Evolutionary conservation across 2,797 vertebrate species (phyloP).

Genomic region (Ibycter americanus): DNA sequence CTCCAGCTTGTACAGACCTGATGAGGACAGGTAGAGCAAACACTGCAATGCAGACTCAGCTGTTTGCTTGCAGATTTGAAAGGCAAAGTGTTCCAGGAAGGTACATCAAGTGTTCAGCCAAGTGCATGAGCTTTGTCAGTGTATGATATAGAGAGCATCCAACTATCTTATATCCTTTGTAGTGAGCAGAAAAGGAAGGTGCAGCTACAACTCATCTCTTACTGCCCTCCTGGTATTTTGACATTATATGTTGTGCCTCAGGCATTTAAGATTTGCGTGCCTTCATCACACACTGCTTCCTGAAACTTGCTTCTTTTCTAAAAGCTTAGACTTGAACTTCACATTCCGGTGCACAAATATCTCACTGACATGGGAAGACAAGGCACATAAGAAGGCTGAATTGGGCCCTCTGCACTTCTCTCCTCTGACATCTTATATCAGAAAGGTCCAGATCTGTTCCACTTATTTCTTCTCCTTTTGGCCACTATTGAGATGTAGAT

Average conservation of each 20-base stretch:
- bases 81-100: slow-evolving; percentile 57
- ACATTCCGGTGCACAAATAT: fast-evolving
- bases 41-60: slow-evolving; percentile 80
- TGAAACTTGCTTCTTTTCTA: not conserved
- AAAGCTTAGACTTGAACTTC: not conserved
- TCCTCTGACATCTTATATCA: not conserved
- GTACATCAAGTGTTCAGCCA: not conserved
- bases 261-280: not conserved
- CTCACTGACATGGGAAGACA: not conserved
- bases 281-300: not conserved
- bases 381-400: not conserved
- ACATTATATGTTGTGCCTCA: not conserved
- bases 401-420: not conserved
- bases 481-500: not conserved
- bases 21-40: slow-evolving; percentile 74
- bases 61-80: slow-evolving; percentile 55
- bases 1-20: slow-evolving; percentile 70
- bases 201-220: not conserved
- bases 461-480: not conserved
- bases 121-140: not conserved
- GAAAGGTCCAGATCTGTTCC: not conserved
- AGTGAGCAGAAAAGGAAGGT: not conserved
- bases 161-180: not conserved
- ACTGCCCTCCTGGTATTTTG: not conserved
- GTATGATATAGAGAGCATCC: not conserved